A percentile compares a stretch with the other conserved stretches of the same genome.
Conservation (phyloP, 2,797 vertebrate species). For the Cyclopterus lumpus region DNA sequence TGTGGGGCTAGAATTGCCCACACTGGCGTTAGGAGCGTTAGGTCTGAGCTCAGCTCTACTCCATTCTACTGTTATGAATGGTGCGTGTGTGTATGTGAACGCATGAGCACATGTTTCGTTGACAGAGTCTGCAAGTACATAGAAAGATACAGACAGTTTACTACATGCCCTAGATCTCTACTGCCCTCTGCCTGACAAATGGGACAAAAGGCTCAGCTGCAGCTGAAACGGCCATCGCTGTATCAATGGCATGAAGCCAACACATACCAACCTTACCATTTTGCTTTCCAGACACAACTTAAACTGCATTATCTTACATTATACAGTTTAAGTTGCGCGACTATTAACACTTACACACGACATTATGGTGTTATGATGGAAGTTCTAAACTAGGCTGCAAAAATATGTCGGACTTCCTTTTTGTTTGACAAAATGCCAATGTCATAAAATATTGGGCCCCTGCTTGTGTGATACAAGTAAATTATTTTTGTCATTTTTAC, state of each 20-base stretch:
- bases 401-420: background rate
- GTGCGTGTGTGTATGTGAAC: background rate
- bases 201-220: slow-evolving; percentile 7
- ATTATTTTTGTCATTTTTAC: background rate
- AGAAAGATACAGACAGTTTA: slow-evolving; percentile 7
- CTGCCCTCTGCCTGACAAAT: slow-evolving; percentile 69
- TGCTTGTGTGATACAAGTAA: background rate
- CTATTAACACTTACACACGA: background rate
- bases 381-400: background rate
- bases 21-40: too few species aligned
- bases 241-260: background rate
- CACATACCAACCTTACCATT: background rate
- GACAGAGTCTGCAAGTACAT: slow-evolving; percentile 1
- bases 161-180: slow-evolving; percentile 48
- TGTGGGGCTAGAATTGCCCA: slow-evolving; percentile 28
- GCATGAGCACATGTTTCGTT: slow-evolving; percentile 1
- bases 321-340: background rate
- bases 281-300: background rate
- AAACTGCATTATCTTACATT: background rate
- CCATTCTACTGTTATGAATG: slow-evolving; percentile 44
- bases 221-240: background rate
- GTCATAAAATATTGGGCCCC: background rate
- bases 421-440: background rate
- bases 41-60: slow-evolving; percentile 41
- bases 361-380: background rate